Conservation (phyloP, 1,140 invertebrate genomes). For the Leptinotarsa lineolata region DNA sequence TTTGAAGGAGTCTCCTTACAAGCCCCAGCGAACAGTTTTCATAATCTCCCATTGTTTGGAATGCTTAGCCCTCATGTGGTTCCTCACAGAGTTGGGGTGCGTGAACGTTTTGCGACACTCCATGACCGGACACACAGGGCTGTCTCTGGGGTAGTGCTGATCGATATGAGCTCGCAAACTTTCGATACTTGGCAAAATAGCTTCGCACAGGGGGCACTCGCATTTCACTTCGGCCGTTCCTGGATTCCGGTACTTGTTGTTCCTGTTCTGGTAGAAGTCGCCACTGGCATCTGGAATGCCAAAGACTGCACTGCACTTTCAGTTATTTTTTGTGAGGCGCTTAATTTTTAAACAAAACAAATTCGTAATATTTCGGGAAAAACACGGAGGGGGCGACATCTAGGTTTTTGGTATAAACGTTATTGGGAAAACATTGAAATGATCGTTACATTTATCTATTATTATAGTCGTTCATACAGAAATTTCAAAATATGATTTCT, state of each 20-base stretch:
- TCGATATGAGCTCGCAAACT: constrained; percentile 74
- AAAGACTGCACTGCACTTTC: constrained; percentile 48
- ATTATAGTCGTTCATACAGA: too few relatives aligned
- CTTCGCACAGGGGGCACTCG: constrained; percentile 73
- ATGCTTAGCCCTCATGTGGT: constrained; percentile 83
- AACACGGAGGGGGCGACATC: too few relatives aligned
- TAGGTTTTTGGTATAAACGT: too few relatives aligned
- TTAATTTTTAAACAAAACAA: too few relatives aligned
- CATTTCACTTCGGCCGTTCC: constrained; percentile 52
- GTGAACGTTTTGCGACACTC: constrained; percentile 74
- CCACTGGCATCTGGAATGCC: constrained; percentile 57
- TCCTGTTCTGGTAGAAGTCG: constrained; percentile 29
- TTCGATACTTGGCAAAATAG: constrained; percentile 65
- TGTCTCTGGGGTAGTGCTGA: constrained; percentile 80
- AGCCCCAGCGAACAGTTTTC: constrained; percentile 77
- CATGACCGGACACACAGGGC: constrained; percentile 75
- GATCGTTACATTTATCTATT: too few relatives aligned
- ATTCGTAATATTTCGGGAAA: too few relatives aligned
- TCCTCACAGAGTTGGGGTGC: constrained; percentile 81
- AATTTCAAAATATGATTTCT: too few relatives aligned
- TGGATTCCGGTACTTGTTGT: constrained; percentile 20
- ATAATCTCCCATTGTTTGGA: constrained; percentile 77
- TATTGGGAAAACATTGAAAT: too few relatives aligned
- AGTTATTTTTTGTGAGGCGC: background rate
- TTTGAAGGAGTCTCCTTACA: constrained; percentile 20